Percentiles rank a stretch among this genome's conserved stretches.
phyloP scores from a whole-genome alignment of 2,113 vertebrate species.

The Sturnus vulgaris region DNA sequence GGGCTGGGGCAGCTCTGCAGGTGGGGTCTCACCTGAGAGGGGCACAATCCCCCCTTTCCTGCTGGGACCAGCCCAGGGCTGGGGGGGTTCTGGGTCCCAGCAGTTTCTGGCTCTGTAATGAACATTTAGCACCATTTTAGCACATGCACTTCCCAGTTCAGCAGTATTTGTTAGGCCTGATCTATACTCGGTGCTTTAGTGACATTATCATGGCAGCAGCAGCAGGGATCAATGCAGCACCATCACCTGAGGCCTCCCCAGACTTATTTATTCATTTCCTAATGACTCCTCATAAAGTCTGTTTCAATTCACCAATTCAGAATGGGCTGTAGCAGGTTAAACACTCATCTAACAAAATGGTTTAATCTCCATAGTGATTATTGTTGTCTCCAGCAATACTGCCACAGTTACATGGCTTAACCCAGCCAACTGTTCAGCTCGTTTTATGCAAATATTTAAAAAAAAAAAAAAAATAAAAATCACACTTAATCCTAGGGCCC shows the following conservation, averaged over 20 bases:
- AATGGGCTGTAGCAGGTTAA: not conserved
- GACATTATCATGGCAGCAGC: not conserved
- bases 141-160: not conserved
- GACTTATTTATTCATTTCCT: not conserved
- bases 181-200: not conserved
- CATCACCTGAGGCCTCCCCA: not conserved
- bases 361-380: not conserved
- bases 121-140: not conserved
- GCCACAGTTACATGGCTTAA: not conserved
- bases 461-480: not conserved
- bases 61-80: not conserved
- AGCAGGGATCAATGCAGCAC: not conserved
- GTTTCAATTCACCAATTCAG: not conserved
- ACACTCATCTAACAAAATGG: not conserved
- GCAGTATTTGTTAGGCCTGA: not conserved
- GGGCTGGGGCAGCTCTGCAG: not conserved
- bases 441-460: not conserved
- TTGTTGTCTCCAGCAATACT: not conserved
- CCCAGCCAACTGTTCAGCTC: not conserved
- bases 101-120: not conserved
- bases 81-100: accelerated
- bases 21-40: not conserved
- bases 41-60: not conserved
- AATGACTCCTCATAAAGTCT: not conserved
- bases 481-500: not conserved